Conservation (phyloP, 2,113 vertebrate species). For the Cryptomyrus ogoouensis region DNA sequence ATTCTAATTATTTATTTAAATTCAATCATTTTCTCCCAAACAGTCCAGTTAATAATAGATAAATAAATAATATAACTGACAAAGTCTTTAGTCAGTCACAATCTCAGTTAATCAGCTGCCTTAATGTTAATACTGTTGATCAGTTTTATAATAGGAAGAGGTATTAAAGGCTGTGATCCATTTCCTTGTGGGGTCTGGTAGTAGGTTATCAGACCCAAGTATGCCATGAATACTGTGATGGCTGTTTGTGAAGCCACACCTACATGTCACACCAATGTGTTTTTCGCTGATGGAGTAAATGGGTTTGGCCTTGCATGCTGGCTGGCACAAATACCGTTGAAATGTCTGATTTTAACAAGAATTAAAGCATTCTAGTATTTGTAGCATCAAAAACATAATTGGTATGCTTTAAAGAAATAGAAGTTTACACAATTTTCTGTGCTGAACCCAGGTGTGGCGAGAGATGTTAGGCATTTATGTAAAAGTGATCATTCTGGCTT, state of each 20-base stretch:
- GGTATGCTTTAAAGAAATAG: conserved; percentile 1
- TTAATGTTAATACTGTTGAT: conserved; percentile 49
- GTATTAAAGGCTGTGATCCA: conserved; percentile 14
- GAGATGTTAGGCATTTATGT: not conserved
- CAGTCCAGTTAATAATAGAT: not conserved
- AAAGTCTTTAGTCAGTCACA: not conserved
- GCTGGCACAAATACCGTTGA: not conserved
- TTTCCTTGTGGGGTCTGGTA: conserved; percentile 5
- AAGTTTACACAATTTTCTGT: not conserved
- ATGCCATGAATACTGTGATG: conserved; percentile 9
- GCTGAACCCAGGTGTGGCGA: not conserved
- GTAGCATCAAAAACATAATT: conserved; percentile 1
- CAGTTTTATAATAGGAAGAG: conserved; percentile 31
- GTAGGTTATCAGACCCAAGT: conserved; percentile 26
- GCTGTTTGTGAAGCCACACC: not conserved
- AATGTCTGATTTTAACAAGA: not conserved
- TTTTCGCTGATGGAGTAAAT: no score
- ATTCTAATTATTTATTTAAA: conserved; percentile 2
- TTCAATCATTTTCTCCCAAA: not conserved
- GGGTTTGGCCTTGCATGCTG: not conserved
- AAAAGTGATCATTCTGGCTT: not conserved
- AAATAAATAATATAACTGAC: not conserved
- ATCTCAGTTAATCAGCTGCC: conserved; percentile 46
- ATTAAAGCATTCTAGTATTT: not conserved
- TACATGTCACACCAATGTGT: not conserved